Base-by-base conservation (phyloP, 2,888 invertebrate genomes). In the Machimus rusticus region DNA sequence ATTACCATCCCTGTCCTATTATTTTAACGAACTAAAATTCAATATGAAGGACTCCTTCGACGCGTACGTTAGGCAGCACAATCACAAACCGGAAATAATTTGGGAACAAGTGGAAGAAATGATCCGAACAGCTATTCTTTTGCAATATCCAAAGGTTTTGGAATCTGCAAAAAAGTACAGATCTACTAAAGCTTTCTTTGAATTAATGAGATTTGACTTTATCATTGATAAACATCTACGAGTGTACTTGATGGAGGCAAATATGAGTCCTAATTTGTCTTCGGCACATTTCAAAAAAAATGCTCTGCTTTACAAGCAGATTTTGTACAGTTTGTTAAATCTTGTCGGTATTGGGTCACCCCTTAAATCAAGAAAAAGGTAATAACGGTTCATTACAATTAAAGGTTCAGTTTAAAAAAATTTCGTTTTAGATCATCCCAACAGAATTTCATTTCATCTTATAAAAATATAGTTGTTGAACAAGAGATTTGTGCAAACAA, bases 211-310 rank as follows among this genome's bases (percentile, higher is more conserved):
- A 43, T 97, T 99, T 91, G 99, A 99, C 92, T 96, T 99, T 91
- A 96, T 98, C 0, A 93, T 99, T 2, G 98, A 99, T 91, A 96
- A 97, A 89, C 93, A 98, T 86, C 92, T 99, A 0, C 96, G 96
- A 81, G 97, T 99, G 0, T 96, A 95, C 90, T 93, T 98, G 6
- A 96, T 99, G 95, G 99, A 99, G 93, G 99, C 98, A 0, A 99
- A 99, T 91, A 99, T 99, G 99, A 98, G 98, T 16, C 99, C 99
- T 0, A 99, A 99, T 93, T 94, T 99, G 87, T 98, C 98, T 0
- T 98, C 99, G 0, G 96, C 96, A 0, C 98, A 99, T 93, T 99
- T 96, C 92, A 95, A 96, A n/a, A 96, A 95, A 0, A 99, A 99
- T 92, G 94, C 95, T 89, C 92, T 97, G 39, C 93, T 99, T 0